Evolutionary conservation across 2,797 vertebrate species (phyloP).

Genomic region (Pitangus sulphuratus): DNA sequence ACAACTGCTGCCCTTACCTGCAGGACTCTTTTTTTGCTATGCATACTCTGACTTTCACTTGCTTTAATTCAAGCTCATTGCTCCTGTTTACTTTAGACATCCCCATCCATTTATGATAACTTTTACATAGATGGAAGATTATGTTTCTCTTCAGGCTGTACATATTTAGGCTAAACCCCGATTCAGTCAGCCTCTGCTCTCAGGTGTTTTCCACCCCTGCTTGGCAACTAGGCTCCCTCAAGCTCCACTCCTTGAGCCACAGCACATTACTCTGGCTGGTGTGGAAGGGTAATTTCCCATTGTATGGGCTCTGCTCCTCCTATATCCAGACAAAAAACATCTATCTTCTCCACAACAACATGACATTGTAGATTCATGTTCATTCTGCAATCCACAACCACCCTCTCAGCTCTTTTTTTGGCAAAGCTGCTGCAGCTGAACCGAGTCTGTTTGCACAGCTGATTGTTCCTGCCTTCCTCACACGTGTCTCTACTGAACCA

Average conservation of each 20-base stretch:
- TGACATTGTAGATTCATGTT: not conserved
- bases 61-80: not conserved
- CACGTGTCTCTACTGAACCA: not conserved
- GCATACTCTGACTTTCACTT: not conserved
- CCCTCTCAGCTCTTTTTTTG: not conserved
- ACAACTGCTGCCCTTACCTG: not conserved
- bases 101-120: not conserved
- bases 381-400: not conserved
- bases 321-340: not conserved
- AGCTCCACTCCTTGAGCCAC: not conserved
- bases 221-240: not conserved
- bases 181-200: not conserved
- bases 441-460: conserved; percentile 26
- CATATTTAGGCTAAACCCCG: not conserved
- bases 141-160: not conserved
- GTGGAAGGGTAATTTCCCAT: not conserved
- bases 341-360: not conserved
- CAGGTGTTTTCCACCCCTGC: not conserved
- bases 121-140: not conserved
- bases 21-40: not conserved
- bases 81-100: not conserved
- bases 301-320: not conserved
- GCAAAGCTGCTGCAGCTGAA: conserved; percentile 6
- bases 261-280: not conserved
- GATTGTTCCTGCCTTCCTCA: not conserved